Evolutionary conservation across 2,113 vertebrate species (phyloP).

Genomic region (Cololabis saira): DNA sequence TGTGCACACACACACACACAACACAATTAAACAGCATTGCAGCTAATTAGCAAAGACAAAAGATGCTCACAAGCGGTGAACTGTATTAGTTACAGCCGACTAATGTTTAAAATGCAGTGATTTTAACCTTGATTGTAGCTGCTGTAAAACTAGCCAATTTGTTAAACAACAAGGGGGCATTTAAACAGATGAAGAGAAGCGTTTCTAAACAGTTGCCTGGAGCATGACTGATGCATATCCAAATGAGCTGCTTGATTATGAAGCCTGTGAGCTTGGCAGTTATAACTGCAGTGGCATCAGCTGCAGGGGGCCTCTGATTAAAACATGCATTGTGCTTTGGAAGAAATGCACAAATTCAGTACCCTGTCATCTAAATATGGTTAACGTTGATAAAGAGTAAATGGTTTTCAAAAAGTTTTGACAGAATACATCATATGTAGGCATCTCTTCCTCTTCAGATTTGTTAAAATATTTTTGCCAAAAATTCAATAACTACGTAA

Average conservation of each 20-base stretch:
- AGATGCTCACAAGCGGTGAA: too few relatives aligned
- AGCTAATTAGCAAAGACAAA: too few relatives aligned
- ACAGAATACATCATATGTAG: conserved; percentile 7
- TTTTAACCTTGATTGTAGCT: too few relatives aligned
- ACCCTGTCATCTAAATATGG: not conserved
- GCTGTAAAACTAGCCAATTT: conserved; percentile 18
- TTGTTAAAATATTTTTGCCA: conserved; percentile 5
- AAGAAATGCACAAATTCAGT: conserved; percentile 22
- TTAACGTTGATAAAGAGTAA: not conserved
- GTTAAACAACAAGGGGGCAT: conserved; percentile 30
- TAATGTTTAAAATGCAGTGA: too few relatives aligned
- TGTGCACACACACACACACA: too few relatives aligned
- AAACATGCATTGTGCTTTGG: conserved; percentile 21
- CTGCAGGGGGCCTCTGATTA: conserved; percentile 44
- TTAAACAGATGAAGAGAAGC: conserved; percentile 50
- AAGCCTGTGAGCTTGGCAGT: conserved; percentile 55
- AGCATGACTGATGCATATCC: conserved; percentile 66
- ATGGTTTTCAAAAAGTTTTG: not conserved
- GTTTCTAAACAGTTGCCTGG: conserved; percentile 58
- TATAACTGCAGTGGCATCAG: conserved; percentile 45
- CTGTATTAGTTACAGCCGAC: too few relatives aligned
- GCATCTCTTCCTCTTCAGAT: not conserved
- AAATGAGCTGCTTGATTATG: conserved; percentile 62
- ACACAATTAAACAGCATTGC: too few relatives aligned
- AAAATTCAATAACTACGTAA: not conserved